phyloP scores from a whole-genome alignment of 2,888 invertebrate genomes.

The Carterocephalus palaemon region DNA sequence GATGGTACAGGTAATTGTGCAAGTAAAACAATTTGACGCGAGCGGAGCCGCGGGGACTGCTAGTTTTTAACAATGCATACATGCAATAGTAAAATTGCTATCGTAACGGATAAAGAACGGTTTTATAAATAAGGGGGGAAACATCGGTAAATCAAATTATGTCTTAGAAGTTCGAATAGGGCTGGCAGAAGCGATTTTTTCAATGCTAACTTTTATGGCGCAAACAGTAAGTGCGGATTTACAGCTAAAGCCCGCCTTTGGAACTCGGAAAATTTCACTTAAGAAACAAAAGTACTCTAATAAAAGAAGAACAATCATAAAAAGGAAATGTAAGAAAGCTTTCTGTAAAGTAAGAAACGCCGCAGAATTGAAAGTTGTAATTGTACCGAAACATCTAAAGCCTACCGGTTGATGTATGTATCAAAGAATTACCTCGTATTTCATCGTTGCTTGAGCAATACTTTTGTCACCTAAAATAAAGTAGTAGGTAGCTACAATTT shows the following conservation, averaged over 20 bases:
- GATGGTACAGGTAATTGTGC: no score
- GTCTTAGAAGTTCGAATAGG: conserved; percentile 29
- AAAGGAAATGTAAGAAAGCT: conserved; percentile 64
- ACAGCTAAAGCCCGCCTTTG: conserved; percentile 66
- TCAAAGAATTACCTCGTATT: background rate
- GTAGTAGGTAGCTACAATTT: no score
- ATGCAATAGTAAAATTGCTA: no score
- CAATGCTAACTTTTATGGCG: conserved; percentile 70
- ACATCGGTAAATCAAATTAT: conserved; percentile 36
- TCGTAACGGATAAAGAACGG: background rate
- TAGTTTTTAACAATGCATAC: no score
- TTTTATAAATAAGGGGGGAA: conserved; percentile 25
- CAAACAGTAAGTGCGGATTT: conserved; percentile 72
- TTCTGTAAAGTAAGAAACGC: conserved; percentile 49
- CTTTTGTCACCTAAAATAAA: no score
- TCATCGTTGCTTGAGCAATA: background rate
- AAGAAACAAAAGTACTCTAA: conserved; percentile 76
- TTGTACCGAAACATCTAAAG: conserved; percentile 27
- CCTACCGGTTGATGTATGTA: conserved; percentile 3
- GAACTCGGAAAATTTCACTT: conserved; percentile 75
- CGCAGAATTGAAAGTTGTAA: conserved; percentile 27
- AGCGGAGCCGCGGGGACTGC: no score
- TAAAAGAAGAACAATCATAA: conserved; percentile 78
- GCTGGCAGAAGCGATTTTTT: conserved; percentile 58
- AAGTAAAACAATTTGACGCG: no score